phyloP scores from a whole-genome alignment of 2,797 vertebrate genomes.

The Ceryle rudis region DNA sequence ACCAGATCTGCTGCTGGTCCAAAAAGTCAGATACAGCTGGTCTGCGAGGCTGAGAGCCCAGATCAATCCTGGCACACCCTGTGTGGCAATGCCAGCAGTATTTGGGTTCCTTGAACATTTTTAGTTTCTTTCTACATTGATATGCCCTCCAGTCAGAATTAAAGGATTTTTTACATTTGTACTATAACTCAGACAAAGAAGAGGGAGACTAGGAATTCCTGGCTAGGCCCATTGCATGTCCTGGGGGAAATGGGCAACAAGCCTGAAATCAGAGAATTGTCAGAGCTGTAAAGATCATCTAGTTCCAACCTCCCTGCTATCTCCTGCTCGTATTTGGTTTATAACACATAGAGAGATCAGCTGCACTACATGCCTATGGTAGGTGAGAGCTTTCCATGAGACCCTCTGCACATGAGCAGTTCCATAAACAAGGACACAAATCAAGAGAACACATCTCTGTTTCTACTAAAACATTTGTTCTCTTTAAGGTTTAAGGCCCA shows the following conservation, averaged over 20 bases:
- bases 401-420: neutral
- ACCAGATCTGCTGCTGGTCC: neutral
- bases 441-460: neutral
- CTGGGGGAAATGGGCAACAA: neutral
- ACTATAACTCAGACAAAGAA: neutral
- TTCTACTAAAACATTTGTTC: neutral
- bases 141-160: neutral
- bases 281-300: too few relatives aligned
- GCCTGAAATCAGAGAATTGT: neutral
- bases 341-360: fast-evolving
- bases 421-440: fast-evolving
- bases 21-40: neutral
- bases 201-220: neutral
- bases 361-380: fast-evolving
- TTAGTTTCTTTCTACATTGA: neutral
- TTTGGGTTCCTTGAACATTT: neutral
- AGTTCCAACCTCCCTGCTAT: too few relatives aligned
- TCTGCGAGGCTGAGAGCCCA: neutral
- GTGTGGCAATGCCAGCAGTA: neutral
- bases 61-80: neutral
- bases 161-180: neutral
- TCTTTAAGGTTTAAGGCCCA: neutral
- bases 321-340: neutral
- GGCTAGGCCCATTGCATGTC: fast-evolving
- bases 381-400: neutral